Conservation (phyloP, 2,797 vertebrate genomes). For the Mormyrops attenuatus region DNA sequence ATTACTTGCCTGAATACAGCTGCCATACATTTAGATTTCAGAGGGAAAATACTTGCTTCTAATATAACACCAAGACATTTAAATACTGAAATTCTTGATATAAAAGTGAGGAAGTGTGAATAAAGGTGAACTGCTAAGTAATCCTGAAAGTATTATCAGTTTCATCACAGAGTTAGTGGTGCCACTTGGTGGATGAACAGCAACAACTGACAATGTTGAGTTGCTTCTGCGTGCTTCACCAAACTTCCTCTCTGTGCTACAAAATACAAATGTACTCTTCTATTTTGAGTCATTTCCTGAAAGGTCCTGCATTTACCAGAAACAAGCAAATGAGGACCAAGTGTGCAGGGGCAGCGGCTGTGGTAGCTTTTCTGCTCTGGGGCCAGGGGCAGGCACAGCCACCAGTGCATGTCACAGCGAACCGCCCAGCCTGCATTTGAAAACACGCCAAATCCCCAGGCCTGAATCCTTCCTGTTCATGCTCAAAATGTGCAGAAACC, state of each 20-base stretch:
- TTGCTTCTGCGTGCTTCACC: constrained; percentile 32
- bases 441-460: not conserved
- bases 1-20: not conserved
- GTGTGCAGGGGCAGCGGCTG: not conserved
- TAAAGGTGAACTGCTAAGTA: not conserved
- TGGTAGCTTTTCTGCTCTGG: not conserved
- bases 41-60: not conserved
- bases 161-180: not conserved
- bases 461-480: not conserved
- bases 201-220: constrained; percentile 17
- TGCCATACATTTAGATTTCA: not conserved
- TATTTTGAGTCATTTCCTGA: constrained; percentile 52
- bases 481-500: not conserved
- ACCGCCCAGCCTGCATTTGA: not conserved
- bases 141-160: not conserved
- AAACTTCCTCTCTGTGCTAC: constrained; percentile 43
- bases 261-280: constrained; percentile 37
- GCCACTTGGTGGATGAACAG: not conserved
- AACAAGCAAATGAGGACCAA: constrained; percentile 1
- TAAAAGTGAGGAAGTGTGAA: not conserved
- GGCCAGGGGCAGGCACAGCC: not conserved
- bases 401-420: not conserved
- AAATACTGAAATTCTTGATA: not conserved
- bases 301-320: constrained; percentile 39
- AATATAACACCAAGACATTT: not conserved